A percentile compares a stretch with the other conserved stretches of the same genome.
Evolutionary conservation across 2,888 invertebrate species (phyloP).

Genomic region (Oscheius sp.): DNA sequence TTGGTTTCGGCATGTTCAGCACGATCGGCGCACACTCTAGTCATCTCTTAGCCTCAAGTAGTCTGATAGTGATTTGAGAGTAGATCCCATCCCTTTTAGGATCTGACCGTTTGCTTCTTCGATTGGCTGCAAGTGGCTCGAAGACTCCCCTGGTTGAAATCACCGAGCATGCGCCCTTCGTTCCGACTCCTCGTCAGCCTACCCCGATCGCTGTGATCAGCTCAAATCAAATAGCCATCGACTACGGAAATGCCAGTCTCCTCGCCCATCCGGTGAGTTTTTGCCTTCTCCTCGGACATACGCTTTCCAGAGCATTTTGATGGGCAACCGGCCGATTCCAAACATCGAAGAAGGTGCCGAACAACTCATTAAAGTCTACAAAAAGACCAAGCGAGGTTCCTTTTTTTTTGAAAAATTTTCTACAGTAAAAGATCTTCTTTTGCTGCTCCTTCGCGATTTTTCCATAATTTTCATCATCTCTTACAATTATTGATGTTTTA

Average conservation of each 20-base stretch:
- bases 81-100: constrained; percentile 15
- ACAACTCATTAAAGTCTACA: constrained; percentile 37
- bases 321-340: background rate
- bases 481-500: too few relatives aligned
- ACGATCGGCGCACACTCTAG: too few relatives aligned
- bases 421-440: too few relatives aligned
- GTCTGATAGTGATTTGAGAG: too few relatives aligned
- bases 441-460: too few relatives aligned
- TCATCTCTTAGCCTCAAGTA: background rate
- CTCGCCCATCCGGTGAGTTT: constrained; percentile 26
- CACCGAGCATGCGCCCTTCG: constrained; percentile 18
- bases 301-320: background rate
- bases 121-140: constrained; percentile 13
- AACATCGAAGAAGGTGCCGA: constrained; percentile 28
- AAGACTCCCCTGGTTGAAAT: constrained; percentile 7
- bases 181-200: constrained; percentile 13
- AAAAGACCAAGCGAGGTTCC: constrained; percentile 40
- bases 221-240: background rate
- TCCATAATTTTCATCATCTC: too few relatives aligned
- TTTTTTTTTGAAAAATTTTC: background rate
- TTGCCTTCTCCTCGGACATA: background rate
- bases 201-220: constrained; percentile 8
- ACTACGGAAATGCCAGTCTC: background rate
- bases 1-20: background rate
- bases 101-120: constrained; percentile 16